Evolutionary conservation across 2,797 vertebrate species (phyloP).

Genomic region (Buceros bicornis): DNA sequence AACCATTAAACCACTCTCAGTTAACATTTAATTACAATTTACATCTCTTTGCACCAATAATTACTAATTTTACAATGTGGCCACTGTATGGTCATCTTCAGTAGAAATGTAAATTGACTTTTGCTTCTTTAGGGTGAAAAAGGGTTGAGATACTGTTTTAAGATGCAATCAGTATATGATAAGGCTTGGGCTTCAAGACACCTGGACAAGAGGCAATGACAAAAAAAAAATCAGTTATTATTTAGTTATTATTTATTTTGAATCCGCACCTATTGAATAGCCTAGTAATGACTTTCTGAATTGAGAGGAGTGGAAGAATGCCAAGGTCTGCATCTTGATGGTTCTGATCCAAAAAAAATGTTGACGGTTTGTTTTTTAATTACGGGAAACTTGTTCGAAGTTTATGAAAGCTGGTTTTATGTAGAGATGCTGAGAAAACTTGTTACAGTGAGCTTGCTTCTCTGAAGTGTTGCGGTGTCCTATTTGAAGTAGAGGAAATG

Average conservation of each 20-base stretch:
- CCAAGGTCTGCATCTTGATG: neutral
- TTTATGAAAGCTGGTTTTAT: slow-evolving; percentile 30
- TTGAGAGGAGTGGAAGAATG: neutral
- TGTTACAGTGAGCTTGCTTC: neutral
- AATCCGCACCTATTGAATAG: neutral
- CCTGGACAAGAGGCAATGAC: neutral
- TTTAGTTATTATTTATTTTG: neutral
- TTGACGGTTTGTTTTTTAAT: neutral
- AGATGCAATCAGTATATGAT: neutral
- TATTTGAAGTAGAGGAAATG: neutral
- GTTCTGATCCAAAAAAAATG: neutral
- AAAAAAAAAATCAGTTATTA: neutral
- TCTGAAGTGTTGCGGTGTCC: neutral
- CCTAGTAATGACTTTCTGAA: neutral
- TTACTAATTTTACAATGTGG: neutral
- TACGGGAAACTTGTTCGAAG: neutral
- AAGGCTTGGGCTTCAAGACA: neutral
- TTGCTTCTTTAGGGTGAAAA: neutral
- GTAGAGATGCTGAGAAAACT: slow-evolving; percentile 24
- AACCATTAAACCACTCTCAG: slow-evolving; percentile 14
- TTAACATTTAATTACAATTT: slow-evolving; percentile 43
- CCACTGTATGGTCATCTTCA: neutral
- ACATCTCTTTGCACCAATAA: neutral
- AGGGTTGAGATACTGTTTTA: neutral
- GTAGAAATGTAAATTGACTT: neutral